phyloP scores from a whole-genome alignment of 2,888 invertebrate genomes.

The Caenorhabditis panamensis region DNA sequence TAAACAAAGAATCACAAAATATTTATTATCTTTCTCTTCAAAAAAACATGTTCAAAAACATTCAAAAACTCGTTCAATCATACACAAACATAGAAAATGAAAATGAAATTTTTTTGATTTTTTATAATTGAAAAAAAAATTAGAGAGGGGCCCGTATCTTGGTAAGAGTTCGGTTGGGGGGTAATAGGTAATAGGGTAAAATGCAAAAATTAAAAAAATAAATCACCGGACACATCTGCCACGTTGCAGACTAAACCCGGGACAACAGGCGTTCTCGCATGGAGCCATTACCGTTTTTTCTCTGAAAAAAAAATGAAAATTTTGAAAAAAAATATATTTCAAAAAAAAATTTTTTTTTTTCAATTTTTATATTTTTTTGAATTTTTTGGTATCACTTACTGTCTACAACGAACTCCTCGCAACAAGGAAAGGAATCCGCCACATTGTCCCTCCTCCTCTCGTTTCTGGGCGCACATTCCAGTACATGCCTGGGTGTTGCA shows the following conservation, averaged over 20 bases:
- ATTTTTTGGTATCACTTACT: constrained; percentile 62
- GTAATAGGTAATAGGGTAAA: background rate
- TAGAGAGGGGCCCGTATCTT: constrained; percentile 49
- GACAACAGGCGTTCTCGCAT: constrained; percentile 79
- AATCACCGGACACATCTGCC: constrained; percentile 73
- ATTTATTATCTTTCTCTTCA: constrained; percentile 37
- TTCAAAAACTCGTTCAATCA: constrained; percentile 47
- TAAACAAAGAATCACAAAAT: constrained; percentile 44
- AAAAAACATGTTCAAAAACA: too few species aligned
- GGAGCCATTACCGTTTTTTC: constrained; percentile 76
- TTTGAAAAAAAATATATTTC: too few species aligned
- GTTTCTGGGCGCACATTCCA: constrained; percentile 77
- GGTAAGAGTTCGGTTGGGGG: constrained; percentile 48
- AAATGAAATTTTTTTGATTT: background rate
- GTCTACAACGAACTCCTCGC: constrained; percentile 73
- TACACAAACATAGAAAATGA: constrained; percentile 35
- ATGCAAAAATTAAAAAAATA: background rate
- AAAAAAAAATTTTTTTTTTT: too few species aligned
- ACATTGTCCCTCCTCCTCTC: constrained; percentile 76
- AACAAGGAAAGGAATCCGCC: constrained; percentile 79
- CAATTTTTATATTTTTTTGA: background rate
- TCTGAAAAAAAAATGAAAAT: too few species aligned
- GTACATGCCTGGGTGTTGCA: constrained; percentile 79
- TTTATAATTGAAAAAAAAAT: constrained; percentile 9
- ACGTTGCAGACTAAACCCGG: constrained; percentile 74